Evolutionary conservation across 2,888 invertebrate species (phyloP), one percentile per base, ranked within the genome.

Genomic region (Callosobruchus maculatus): DNA sequence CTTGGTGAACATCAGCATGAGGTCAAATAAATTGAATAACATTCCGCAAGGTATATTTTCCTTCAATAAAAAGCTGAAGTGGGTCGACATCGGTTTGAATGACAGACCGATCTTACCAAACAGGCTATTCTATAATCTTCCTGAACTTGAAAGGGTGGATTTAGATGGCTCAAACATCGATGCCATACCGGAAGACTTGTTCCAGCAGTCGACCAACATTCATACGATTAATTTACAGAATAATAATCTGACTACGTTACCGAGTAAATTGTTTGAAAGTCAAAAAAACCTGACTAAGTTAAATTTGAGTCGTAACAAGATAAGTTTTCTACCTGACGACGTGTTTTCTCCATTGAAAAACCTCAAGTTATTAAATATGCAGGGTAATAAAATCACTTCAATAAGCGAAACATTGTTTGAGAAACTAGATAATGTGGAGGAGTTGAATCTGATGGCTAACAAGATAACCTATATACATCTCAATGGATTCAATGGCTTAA

Each of bases 221-320:
- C 88, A 86, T 0, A 90, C 89, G 80, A 88, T 96, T 78, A 90
- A 89, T 75, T 86, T 95, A 74, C 88, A 89, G 30, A 88, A 89
- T 71, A 95, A 93, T 82, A 85, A 86, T 72, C 85, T 92, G 3
- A 83, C 80, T 31, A 83, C 81, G 0, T 20, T 84, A 20, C 80
- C 83, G 4, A 88, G 88, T 22, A 89, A 92, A 81, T 83, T 93
- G 21, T 92, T 95, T 80, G 89, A 89, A 30, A 91, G 92, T 70
- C 88, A 93, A 18, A 86, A 87, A 30, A 90, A 90, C 0, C 87
- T 96, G 9, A 88, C 89, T 79, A 90, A 90, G 78, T 88, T 96
- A 75, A 93, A 94, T 86, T 85, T 96, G 74, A 91, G 91, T 80
- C 87, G 89, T 20, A 95, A 94, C 84, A 89, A 89, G 73, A 88